phyloP scores from a whole-genome alignment of 2,797 vertebrate genomes.

The Kryptolebias ocellatus region DNA sequence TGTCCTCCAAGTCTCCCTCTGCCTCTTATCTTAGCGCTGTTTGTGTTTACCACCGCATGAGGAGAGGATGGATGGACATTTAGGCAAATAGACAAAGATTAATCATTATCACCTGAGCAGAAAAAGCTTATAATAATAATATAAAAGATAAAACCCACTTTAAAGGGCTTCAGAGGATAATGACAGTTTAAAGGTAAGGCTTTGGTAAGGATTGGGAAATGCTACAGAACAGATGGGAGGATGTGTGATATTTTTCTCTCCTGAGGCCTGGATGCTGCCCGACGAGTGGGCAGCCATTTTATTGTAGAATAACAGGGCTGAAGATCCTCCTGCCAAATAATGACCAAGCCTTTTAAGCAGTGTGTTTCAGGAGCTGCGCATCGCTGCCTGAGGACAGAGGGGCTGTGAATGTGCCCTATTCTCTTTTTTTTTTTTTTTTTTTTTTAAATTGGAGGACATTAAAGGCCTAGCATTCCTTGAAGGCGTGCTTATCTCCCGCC shows the following conservation, averaged over 20 bases:
- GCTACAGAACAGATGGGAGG: not conserved
- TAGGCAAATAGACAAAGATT: not conserved
- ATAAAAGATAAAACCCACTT: too few relatives aligned
- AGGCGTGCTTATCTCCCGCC: too few relatives aligned
- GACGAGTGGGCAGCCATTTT: constrained; percentile 74
- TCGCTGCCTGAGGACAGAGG: constrained; percentile 3
- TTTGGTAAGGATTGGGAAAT: constrained; percentile 1
- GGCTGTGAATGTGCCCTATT: too few relatives aligned
- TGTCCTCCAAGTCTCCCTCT: not conserved
- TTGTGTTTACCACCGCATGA: not conserved
- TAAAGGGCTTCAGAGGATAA: not conserved
- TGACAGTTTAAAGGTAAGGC: not conserved
- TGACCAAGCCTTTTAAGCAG: constrained; percentile 33
- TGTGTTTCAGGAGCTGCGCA: constrained; percentile 13
- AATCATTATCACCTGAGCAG: not conserved
- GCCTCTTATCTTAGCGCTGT: not conserved
- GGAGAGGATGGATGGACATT: constrained; percentile 14
- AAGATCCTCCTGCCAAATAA: constrained; percentile 45
- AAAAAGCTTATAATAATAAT: not conserved
- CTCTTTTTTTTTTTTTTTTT: too few relatives aligned
- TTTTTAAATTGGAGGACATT: too few relatives aligned
- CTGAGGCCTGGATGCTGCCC: constrained; percentile 50
- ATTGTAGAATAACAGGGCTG: constrained; percentile 48
- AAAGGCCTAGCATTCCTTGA: too few relatives aligned
- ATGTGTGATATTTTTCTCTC: constrained; percentile 16